Evolutionary conservation across 2,113 vertebrate genomes (phyloP).

Genomic region (cattle (Bos taurus)): DNA sequence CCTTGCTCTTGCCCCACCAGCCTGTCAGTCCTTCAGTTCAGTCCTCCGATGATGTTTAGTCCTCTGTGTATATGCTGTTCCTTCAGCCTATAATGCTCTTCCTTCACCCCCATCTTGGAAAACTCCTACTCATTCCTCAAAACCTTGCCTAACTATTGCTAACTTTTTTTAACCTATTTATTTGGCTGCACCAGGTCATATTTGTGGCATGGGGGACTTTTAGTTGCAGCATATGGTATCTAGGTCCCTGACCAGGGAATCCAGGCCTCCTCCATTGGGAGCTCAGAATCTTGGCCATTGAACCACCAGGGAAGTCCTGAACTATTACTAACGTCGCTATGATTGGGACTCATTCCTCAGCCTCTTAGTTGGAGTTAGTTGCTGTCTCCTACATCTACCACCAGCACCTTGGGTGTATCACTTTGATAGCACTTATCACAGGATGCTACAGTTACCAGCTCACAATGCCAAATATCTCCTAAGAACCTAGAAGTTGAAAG

Average conservation of each 20-base stretch:
- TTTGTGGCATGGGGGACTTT: background rate
- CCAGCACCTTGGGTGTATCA: background rate
- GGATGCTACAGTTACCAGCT: background rate
- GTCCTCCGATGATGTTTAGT: background rate
- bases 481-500: background rate
- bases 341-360: background rate
- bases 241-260: background rate
- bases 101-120: background rate
- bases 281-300: background rate
- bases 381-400: background rate
- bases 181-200: background rate
- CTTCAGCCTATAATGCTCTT: background rate
- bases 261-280: background rate
- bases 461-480: background rate
- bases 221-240: background rate
- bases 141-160: background rate
- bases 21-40: background rate
- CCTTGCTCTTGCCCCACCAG: background rate
- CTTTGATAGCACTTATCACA: background rate
- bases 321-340: background rate
- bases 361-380: background rate
- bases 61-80: background rate
- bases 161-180: background rate
- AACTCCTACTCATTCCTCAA: background rate
- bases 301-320: background rate